Conservation (phyloP, 2,113 vertebrate genomes). For the Vulpes vulpes region DNA sequence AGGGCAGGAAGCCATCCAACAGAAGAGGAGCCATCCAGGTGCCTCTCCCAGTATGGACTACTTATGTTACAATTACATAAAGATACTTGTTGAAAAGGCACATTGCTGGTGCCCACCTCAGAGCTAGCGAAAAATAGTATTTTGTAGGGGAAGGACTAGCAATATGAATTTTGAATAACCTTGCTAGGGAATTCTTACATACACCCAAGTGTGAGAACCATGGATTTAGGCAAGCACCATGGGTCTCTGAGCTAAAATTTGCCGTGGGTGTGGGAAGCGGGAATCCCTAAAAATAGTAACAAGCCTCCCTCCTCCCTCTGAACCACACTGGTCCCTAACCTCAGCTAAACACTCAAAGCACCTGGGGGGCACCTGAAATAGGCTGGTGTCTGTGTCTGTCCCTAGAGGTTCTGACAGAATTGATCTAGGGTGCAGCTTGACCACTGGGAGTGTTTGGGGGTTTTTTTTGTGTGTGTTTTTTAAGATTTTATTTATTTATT, state of each 20-base stretch:
- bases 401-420: background rate
- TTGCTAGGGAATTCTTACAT: too few relatives aligned
- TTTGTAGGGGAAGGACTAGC: background rate
- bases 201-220: background rate
- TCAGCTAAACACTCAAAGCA: background rate
- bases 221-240: background rate
- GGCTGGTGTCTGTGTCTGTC: background rate
- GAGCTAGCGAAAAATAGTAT: background rate
- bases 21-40: background rate
- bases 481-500: too few relatives aligned
- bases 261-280: background rate
- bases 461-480: too few relatives aligned
- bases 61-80: background rate
- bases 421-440: background rate
- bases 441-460: background rate
- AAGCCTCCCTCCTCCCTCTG: background rate
- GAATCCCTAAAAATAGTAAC: background rate
- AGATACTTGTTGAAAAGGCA: background rate
- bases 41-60: background rate
- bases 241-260: background rate
- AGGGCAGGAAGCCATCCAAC: background rate
- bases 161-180: background rate
- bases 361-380: background rate
- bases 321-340: background rate
- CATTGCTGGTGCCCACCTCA: background rate